phyloP scores from a whole-genome alignment of 2,888 invertebrate species.

The Muscina levida region DNA sequence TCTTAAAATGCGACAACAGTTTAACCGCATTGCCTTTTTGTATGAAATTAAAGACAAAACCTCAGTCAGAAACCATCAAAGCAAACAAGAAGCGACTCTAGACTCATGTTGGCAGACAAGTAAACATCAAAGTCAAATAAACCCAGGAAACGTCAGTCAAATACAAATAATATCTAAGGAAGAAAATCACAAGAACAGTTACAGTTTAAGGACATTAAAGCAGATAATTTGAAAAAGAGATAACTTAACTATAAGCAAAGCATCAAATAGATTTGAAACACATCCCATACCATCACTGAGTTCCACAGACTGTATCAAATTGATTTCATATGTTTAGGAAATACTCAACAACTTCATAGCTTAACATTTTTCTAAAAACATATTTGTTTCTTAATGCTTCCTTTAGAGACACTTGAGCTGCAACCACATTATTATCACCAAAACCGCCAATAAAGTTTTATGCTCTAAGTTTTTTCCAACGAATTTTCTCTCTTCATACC shows the following conservation, averaged over 20 bases:
- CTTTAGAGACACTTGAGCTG: not conserved
- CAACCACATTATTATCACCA: slow-evolving; percentile 35
- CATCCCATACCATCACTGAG: too few relatives aligned
- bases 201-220: too few relatives aligned
- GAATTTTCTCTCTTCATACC: not conserved
- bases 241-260: not conserved
- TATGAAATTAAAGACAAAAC: slow-evolving; percentile 23
- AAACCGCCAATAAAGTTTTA: slow-evolving; percentile 38
- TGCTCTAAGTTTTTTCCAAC: not conserved
- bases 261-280: not conserved
- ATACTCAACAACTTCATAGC: too few relatives aligned
- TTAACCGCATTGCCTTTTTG: too few relatives aligned
- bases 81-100: not conserved
- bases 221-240: too few relatives aligned
- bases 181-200: not conserved
- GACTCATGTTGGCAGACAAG: slow-evolving; percentile 56
- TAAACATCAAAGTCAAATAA: slow-evolving; percentile 59
- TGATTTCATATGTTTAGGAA: too few relatives aligned
- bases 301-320: too few relatives aligned
- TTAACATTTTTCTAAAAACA: too few relatives aligned
- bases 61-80: slow-evolving; percentile 54
- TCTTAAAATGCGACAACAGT: too few relatives aligned
- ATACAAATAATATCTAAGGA: slow-evolving; percentile 36
- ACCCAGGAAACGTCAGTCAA: not conserved
- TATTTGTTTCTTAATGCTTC: too few relatives aligned